Base-by-base conservation (phyloP, 2,888 invertebrate species). In the Pristionchus entomophagus region DNA sequence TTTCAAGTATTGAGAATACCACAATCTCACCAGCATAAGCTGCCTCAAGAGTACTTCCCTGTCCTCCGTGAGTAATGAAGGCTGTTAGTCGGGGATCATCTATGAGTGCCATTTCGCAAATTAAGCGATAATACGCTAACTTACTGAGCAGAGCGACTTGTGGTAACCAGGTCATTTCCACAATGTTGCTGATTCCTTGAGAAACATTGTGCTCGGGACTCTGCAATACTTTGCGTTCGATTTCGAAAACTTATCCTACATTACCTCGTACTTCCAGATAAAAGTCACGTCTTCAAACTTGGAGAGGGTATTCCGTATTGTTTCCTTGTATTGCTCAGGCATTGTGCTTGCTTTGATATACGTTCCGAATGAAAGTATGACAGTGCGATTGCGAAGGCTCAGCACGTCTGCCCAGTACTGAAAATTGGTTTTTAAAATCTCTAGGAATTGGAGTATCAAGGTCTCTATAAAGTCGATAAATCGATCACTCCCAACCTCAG, bases 181-280 rank as follows among this genome's bases (percentile, higher is more conserved):
- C 73, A 6, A 73, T 73, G 5, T 73, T 73, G 2, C 26, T 19
- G 14, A 73, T 73, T 0, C 73, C 73, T 41, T n/a, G 26, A 26
- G 73, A 73, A 8, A 73, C 41, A 73, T 73, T 45, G 26, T 73
- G 73, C 8, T 41, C 73, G 26, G 73, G 73, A 17, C 14, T 26
- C 73, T 73, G 73, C 22, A 45, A 26, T 35, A 6, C 19, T 22
- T 38, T 4, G 22, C 5, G 0, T 19, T n/a, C 56, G 17, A 17
- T 56, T n/a, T n/a, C n/a, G n/a, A 56, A n/a, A 56, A 22, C 5
- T 17, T 56, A 5, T 56, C 22, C n/a, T 45, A 14, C 5, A 8
- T 22, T 38, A 73, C 73, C 73, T 73, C 73, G 41, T 73, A 73
- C 32, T 73, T 73, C 73, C 73, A 73, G 41, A 73, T 73, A 26